These are phyloP conservation scores for Euzophera pinguis DNA, from an alignment of 2,888 invertebrate genomes.

Conservation along the genomic window DNA sequence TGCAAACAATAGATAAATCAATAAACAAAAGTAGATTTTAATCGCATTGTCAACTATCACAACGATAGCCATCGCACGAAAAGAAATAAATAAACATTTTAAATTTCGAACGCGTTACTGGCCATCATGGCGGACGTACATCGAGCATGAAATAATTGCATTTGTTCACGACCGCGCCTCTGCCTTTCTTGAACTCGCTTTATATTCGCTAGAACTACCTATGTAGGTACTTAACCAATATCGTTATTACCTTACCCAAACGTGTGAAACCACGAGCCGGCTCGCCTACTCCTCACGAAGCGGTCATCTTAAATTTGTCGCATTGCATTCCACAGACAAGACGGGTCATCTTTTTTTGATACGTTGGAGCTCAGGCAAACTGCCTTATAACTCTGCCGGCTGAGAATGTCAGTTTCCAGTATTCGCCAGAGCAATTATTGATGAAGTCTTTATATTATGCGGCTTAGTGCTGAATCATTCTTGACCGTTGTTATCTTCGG, in stretches of 20 bases:
- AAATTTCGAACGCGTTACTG: constrained; percentile 16
- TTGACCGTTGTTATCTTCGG: constrained; percentile 37
- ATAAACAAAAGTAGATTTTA: background rate
- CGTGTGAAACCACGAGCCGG: constrained; percentile 44
- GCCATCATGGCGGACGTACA: constrained; percentile 63
- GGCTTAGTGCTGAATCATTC: constrained; percentile 58
- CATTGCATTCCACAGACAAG: constrained; percentile 56
- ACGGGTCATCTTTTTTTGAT: constrained; percentile 54
- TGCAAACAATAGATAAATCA: background rate
- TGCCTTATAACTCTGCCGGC: constrained; percentile 49
- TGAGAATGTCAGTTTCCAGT: constrained; percentile 42
- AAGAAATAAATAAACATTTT: constrained; percentile 7
- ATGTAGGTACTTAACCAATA: constrained; percentile 37
- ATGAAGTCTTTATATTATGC: constrained; percentile 33
- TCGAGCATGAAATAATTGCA: constrained; percentile 71
- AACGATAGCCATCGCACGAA: background rate
- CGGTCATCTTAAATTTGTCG: constrained; percentile 64
- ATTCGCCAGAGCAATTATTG: constrained; percentile 37
- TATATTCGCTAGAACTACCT: constrained; percentile 49
- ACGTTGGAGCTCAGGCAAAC: constrained; percentile 39
- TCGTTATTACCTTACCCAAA: constrained; percentile 58
- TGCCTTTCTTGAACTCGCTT: constrained; percentile 32
- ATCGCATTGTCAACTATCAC: background rate
- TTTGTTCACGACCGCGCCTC: constrained; percentile 62
- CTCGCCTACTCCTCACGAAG: constrained; percentile 33